phyloP scores from a whole-genome alignment of 2,797 vertebrate species.

The Steatocranus sp. region DNA sequence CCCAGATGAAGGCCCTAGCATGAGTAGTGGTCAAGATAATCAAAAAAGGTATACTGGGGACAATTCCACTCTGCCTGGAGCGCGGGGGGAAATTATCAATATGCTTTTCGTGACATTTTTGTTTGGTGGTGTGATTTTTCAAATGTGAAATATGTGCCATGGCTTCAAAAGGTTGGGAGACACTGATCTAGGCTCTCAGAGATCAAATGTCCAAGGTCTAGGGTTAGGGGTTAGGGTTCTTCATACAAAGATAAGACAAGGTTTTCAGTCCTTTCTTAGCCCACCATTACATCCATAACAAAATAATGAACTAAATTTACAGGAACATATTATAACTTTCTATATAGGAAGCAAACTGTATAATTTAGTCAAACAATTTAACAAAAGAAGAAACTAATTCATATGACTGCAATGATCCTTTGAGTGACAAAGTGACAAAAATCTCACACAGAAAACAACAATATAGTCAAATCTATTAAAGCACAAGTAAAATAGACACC shows the following conservation, averaged over 20 bases:
- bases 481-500: not conserved
- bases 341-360: not conserved
- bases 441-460: not conserved
- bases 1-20: not conserved
- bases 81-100: fast-evolving
- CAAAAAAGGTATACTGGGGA: not conserved
- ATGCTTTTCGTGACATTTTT: not conserved
- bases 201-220: not conserved
- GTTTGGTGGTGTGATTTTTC: not conserved
- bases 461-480: not conserved
- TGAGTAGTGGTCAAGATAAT: not conserved
- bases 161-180: not conserved
- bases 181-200: not conserved
- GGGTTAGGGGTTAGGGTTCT: not conserved
- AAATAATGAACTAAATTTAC: not conserved
- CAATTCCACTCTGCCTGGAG: not conserved
- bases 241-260: not conserved
- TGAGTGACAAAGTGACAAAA: not conserved
- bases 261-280: not conserved
- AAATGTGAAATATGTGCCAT: not conserved
- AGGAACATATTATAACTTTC: not conserved
- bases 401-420: not conserved
- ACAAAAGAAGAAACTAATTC: not conserved
- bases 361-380: not conserved
- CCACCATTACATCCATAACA: not conserved